Percentiles rank a stretch among this genome's conserved stretches.
Conservation (phyloP, 1,140 invertebrate species). For the Bradysia coprophila region DNA sequence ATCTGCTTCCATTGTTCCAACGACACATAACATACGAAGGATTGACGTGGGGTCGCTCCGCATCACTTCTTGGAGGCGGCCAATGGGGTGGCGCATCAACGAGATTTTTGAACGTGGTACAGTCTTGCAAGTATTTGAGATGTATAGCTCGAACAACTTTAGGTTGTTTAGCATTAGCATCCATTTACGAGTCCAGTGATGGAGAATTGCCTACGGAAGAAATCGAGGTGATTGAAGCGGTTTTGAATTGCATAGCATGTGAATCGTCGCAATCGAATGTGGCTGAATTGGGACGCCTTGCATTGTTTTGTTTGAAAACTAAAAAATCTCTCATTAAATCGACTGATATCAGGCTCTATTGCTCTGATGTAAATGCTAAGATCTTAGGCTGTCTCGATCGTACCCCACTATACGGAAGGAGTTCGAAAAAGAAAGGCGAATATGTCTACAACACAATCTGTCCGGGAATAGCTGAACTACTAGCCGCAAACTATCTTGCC, state of each 20-base stretch:
- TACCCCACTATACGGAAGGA: constrained; percentile 19
- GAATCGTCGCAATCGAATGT: constrained; percentile 3
- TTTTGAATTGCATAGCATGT: constrained; percentile 23
- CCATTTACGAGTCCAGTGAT: constrained; percentile 6
- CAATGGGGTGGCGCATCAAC: constrained; percentile 19
- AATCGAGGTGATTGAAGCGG: constrained; percentile 23
- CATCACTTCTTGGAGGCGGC: constrained; percentile 24
- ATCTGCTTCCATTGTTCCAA: constrained; percentile 23
- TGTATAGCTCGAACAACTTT: constrained; percentile 27
- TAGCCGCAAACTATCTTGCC: constrained; percentile 32
- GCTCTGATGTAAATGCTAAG: constrained; percentile 4
- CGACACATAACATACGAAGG: constrained; percentile 28
- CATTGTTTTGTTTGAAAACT: constrained; percentile 25
- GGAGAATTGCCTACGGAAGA: constrained; percentile 18
- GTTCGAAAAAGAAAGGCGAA: constrained; percentile 18
- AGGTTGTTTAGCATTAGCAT: constrained; percentile 24
- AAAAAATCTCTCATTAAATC: constrained; percentile 26
- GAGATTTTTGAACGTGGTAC: constrained; percentile 13
- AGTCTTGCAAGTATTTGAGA: constrained; percentile 10
- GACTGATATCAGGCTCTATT: constrained; percentile 23
- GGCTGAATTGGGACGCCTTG: constrained; percentile 29
- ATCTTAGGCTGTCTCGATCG: constrained; percentile 15
- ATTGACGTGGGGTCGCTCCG: constrained; percentile 31
- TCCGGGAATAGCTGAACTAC: constrained; percentile 27
- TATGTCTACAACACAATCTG: constrained; percentile 29